These are phyloP conservation scores for Graphium colonna DNA, from an alignment of 2,888 invertebrate genomes.

Conservation along the genomic window DNA sequence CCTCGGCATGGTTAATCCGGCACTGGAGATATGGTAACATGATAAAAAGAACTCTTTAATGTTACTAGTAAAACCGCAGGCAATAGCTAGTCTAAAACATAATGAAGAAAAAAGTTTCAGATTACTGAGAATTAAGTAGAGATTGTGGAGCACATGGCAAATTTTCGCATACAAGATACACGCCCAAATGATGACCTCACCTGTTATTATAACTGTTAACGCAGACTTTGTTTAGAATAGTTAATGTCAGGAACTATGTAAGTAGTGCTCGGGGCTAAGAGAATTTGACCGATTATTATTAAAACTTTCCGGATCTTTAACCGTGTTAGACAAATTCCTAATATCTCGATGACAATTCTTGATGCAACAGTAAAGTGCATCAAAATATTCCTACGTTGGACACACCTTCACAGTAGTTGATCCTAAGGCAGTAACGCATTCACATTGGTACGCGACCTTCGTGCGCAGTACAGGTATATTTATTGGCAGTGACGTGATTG, in stretches of 20 bases:
- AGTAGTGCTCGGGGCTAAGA: constrained; percentile 24
- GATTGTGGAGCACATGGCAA: constrained; percentile 24
- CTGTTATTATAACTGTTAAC: constrained; percentile 52
- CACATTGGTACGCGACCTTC: constrained; percentile 37
- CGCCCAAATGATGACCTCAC: constrained; percentile 46
- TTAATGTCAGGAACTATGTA: constrained; percentile 27
- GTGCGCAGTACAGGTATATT: constrained; percentile 38
- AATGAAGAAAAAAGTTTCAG: no score
- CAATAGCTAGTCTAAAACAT: no score
- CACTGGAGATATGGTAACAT: no score
- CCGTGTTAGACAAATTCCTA: not conserved
- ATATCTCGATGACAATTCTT: constrained; percentile 1
- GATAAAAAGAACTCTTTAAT: no score
- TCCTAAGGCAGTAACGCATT: constrained; percentile 21
- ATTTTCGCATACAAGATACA: constrained; percentile 49
- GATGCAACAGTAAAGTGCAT: not conserved
- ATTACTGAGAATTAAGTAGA: no score
- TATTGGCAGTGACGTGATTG: constrained; percentile 53
- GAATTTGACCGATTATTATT: constrained; percentile 16
- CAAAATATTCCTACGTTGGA: constrained; percentile 4
- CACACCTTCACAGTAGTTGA: constrained; percentile 13
- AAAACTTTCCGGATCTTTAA: no score
- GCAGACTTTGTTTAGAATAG: constrained; percentile 14
- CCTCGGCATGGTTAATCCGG: no score
- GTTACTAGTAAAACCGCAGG: no score